Evolutionary conservation across 2,888 invertebrate genomes (phyloP).

Genomic region (Zele albiditarsus): DNA sequence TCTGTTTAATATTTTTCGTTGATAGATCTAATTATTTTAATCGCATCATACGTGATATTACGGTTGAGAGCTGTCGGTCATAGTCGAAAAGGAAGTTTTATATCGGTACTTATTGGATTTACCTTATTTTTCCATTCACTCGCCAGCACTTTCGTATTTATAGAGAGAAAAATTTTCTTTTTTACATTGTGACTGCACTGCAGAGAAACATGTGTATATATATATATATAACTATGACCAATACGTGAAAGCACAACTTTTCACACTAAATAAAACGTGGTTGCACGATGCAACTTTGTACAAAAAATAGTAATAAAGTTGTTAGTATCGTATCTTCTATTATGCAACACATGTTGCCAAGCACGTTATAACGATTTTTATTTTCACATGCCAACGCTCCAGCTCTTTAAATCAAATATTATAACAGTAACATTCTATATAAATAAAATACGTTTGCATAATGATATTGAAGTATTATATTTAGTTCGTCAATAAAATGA

Average conservation of each 20-base stretch:
- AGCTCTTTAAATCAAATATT: not conserved
- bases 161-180: slow-evolving; percentile 34
- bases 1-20: not conserved
- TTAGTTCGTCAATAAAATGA: not conserved
- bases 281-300: slow-evolving; percentile 1
- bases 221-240: slow-evolving; percentile 19
- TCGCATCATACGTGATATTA: not conserved
- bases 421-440: not conserved
- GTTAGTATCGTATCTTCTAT: slow-evolving; percentile 7
- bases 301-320: not conserved
- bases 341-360: slow-evolving; percentile 11
- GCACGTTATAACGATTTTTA: slow-evolving; percentile 9
- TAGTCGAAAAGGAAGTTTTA: not conserved
- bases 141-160: not conserved
- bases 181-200: slow-evolving; percentile 44
- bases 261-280: slow-evolving; percentile 11
- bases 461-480: not conserved
- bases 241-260: slow-evolving; percentile 29
- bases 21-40: not conserved
- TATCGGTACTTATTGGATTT: slow-evolving; percentile 45
- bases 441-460: not conserved
- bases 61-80: not conserved
- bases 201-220: slow-evolving; percentile 21
- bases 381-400: not conserved
- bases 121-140: slow-evolving; percentile 27